Evolutionary conservation across 1,140 invertebrate genomes (phyloP).

Genomic region (Drosophila rufa): DNA sequence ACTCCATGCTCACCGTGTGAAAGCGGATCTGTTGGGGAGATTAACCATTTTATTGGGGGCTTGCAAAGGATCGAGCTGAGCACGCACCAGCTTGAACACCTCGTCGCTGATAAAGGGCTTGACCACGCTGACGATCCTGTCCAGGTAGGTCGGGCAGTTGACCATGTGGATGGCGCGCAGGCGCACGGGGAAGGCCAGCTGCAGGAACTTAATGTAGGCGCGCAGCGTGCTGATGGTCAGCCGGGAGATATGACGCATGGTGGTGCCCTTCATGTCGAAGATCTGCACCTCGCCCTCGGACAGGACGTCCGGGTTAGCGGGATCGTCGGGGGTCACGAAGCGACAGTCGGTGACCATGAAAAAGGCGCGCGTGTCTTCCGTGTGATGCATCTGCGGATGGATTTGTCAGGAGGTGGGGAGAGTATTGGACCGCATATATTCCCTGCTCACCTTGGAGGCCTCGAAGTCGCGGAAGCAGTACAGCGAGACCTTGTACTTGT

Average conservation of each 20-base stretch:
- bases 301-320: slow-evolving; percentile 60
- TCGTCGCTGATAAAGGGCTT: slow-evolving; percentile 89
- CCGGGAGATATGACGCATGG: slow-evolving; percentile 88
- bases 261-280: slow-evolving; percentile 88
- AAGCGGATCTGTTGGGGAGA: slow-evolving; percentile 86
- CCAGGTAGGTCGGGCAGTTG: slow-evolving; percentile 88
- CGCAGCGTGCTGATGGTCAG: slow-evolving; percentile 87
- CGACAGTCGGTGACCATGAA: slow-evolving; percentile 89
- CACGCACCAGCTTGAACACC: slow-evolving; percentile 85
- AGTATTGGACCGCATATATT: too few relatives aligned
- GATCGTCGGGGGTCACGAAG: slow-evolving; percentile 86
- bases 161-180: slow-evolving; percentile 91
- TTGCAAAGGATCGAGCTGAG: too few relatives aligned
- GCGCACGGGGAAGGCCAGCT: slow-evolving; percentile 91
- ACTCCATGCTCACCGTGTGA: slow-evolving; percentile 87
- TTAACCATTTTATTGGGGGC: neutral
- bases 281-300: slow-evolving; percentile 89
- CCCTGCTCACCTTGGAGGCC: slow-evolving; percentile 84
- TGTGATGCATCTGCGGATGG: slow-evolving; percentile 87
- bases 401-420: neutral
- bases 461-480: slow-evolving; percentile 88
- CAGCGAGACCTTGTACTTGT: slow-evolving; percentile 87
- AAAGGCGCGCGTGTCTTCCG: slow-evolving; percentile 89
- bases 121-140: slow-evolving; percentile 87
- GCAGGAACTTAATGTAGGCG: slow-evolving; percentile 78